Conservation (phyloP, 2,797 vertebrate species). For the Pantherophis vulpinus region DNA sequence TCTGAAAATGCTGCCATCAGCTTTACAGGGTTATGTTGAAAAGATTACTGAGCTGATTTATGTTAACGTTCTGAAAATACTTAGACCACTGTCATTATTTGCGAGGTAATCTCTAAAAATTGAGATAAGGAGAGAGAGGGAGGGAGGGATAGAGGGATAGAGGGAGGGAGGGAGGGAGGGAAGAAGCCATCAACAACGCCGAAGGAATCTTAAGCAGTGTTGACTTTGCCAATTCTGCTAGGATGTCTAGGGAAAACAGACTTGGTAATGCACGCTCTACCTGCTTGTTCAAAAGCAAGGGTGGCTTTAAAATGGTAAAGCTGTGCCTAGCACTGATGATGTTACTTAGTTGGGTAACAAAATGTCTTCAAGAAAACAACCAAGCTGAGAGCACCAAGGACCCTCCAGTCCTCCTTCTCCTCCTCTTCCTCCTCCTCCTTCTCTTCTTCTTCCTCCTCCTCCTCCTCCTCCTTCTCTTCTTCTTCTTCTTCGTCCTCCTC, state of each 20-base stretch:
- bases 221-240: conserved; percentile 50
- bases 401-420: too few relatives aligned
- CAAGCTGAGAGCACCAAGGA: too few relatives aligned
- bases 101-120: background rate
- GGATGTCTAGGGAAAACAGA: background rate
- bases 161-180: background rate
- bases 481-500: too few relatives aligned
- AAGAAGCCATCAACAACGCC: conserved; percentile 40
- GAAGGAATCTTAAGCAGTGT: conserved; percentile 56
- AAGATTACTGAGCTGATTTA: background rate
- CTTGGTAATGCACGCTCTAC: background rate
- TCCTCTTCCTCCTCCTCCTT: too few relatives aligned
- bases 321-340: too few relatives aligned
- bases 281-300: background rate
- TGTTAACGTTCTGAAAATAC: background rate
- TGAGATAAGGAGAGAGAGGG: background rate
- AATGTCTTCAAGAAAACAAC: too few relatives aligned
- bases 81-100: background rate
- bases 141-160: background rate
- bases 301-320: background rate
- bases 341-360: too few relatives aligned
- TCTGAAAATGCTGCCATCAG: background rate
- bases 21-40: background rate
- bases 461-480: too few relatives aligned
- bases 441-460: too few relatives aligned